Base-by-base conservation (phyloP, 2,797 vertebrate species). In the Sebastolobus alascanus region DNA sequence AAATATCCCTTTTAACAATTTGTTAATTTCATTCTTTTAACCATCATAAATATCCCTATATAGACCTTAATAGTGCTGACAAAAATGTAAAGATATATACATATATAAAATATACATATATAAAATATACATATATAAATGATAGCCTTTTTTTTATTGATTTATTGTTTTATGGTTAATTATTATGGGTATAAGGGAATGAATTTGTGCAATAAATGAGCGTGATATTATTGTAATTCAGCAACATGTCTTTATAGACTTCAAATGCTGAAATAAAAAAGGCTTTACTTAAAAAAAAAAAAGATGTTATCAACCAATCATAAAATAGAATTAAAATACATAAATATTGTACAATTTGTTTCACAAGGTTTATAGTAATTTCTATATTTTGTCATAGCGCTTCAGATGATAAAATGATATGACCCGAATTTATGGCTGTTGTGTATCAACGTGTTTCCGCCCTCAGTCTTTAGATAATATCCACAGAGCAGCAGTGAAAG, bases 401-500 rank as follows among this genome's bases (percentile, higher is more conserved):
- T 50, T 22, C 35, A 33, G 25, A 77, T 55, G 33, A 58, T 31
- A 27, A 60, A 69, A 40, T 16, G 14, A 56, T 31, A 4, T 77
- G 79, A 75, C 52, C 75, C 6, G 46, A 54, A 46, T 31, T 14
- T 12, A 1, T 29, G 2, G 5, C 20, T 6, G 25, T 8, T 0
- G 1, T 46, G 43, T 25, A 38, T 46, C 6, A 61, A 27, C 12
- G 16, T 69, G 65, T 75, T 70, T 33, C 29, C 6, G 33, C 27
- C 58, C 69, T 59, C 14, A 13, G 46, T 56, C 56, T 63, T 65
- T 3, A 22, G 70, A 78, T 65, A 52, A 59, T 38, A 13, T 46
- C 18, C 13, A 38, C 18, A 55, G 33, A 25, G 13, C 73, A 56
- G 73, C 67, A 93, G 94, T 90, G 94, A 95, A 93, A 95, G 94